phyloP scores from a whole-genome alignment of 2,113 vertebrate genomes.

The Hypomesus transpacificus region DNA sequence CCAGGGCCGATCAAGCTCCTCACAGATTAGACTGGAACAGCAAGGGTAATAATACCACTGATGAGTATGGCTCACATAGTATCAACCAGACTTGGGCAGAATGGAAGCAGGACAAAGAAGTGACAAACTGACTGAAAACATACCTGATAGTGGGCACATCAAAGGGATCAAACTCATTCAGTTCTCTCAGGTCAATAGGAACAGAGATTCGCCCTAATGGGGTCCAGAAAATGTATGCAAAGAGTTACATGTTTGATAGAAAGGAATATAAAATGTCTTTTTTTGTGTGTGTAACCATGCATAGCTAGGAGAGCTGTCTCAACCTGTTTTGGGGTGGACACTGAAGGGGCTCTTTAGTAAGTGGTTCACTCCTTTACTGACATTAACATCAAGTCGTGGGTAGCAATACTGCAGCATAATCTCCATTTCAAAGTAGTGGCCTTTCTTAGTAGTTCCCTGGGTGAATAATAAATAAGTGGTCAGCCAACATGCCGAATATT shows the following conservation, averaged over 20 bases:
- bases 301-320: neutral
- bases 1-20: slow-evolving; percentile 77
- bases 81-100: neutral
- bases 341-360: slow-evolving; percentile 96
- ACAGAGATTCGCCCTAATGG: slow-evolving; percentile 86
- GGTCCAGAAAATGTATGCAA: neutral
- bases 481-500: neutral
- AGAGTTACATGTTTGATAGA: too few species aligned
- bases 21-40: slow-evolving; percentile 76
- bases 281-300: neutral
- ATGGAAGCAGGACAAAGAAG: neutral
- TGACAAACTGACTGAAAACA: neutral
- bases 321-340: slow-evolving; percentile 94
- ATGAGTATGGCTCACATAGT: neutral
- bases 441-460: slow-evolving; percentile 35
- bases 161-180: slow-evolving; percentile 90
- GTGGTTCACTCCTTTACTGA: slow-evolving; percentile 93
- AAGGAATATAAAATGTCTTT: neutral
- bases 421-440: slow-evolving; percentile 74
- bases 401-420: slow-evolving; percentile 97
- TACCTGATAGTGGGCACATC: slow-evolving; percentile 91
- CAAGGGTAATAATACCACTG: neutral
- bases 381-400: slow-evolving; percentile 90
- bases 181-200: slow-evolving; percentile 82
- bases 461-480: neutral